These are phyloP conservation scores for Pan troglodytes DNA, from an alignment of 2,113 vertebrate species.

Conservation along the genomic window NHGRI_mPanTro3-v2.1_pri NC_072402.2:7469001-7469500, in stretches of 20 bases:
- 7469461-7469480: background rate
- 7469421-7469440: background rate
- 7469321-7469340: background rate
- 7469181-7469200: background rate
- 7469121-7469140: background rate
- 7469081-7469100: background rate
- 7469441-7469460: background rate
- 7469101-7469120: background rate
- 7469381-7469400: too few species aligned
- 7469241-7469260: background rate
- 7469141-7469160: background rate
- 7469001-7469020: background rate
- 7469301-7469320: background rate
- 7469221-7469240: background rate
- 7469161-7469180: background rate
- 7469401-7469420: background rate
- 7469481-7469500: background rate
- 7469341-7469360: background rate
- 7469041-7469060: background rate
- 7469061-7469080: background rate
- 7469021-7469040: background rate
- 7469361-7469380: background rate
- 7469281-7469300: background rate
- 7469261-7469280: background rate
- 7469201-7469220: background rate